These are phyloP conservation scores for Amphimallon solstitiale DNA, from an alignment of 2,888 invertebrate genomes.

Conservation along the genomic window DNA sequence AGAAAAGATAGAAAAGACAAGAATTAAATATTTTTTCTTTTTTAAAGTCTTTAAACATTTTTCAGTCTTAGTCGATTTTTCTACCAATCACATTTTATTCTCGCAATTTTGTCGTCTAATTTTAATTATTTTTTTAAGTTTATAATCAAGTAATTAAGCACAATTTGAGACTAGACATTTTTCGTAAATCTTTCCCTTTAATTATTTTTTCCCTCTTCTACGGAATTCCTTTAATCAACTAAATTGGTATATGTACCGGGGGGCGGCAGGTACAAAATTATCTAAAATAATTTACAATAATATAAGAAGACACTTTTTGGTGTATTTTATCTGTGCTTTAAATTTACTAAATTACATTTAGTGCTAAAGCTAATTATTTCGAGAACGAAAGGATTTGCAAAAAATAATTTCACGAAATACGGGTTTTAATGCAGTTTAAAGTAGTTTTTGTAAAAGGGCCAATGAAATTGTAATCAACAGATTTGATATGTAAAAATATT, in stretches of 20 bases:
- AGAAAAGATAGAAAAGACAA: not conserved
- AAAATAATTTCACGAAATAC: not conserved
- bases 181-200: slow-evolving; percentile 47
- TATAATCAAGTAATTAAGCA: slow-evolving; percentile 44
- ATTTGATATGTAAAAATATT: slow-evolving; percentile 7
- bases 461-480: not conserved
- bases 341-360: slow-evolving; percentile 38
- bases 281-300: slow-evolving; percentile 37
- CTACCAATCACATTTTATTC: slow-evolving; percentile 59
- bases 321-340: slow-evolving; percentile 54
- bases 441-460: too few species aligned
- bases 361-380: slow-evolving; percentile 34
- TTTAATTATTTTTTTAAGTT: slow-evolving; percentile 11
- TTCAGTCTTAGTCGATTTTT: slow-evolving; percentile 60
- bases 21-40: slow-evolving; percentile 28
- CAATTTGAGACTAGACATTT: slow-evolving; percentile 44
- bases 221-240: slow-evolving; percentile 34
- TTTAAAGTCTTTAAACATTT: slow-evolving; percentile 28
- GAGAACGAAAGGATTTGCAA: not conserved
- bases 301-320: slow-evolving; percentile 62
- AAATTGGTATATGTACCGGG: slow-evolving; percentile 40
- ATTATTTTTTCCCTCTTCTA: slow-evolving; percentile 43
- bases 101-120: slow-evolving; percentile 39
- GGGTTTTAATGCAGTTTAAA: too few species aligned
- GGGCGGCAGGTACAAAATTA: slow-evolving; percentile 40